A percentile compares a stretch with the other conserved stretches of the same genome.
Evolutionary conservation across 2,888 invertebrate genomes (phyloP).

Genomic region (Leptopilina syphax): DNA sequence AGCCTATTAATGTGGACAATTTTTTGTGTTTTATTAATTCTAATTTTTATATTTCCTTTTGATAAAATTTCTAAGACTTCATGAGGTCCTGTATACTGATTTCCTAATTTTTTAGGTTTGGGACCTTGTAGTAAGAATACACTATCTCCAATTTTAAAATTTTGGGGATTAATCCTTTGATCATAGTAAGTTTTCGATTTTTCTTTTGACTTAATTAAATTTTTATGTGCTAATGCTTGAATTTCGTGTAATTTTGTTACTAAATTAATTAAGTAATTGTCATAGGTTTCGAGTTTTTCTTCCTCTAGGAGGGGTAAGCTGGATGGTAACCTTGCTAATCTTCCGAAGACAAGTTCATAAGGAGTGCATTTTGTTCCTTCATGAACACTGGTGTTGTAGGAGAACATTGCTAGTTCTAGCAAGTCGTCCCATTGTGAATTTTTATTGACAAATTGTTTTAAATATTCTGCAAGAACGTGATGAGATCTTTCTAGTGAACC

Average conservation of each 20-base stretch:
- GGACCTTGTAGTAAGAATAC: conserved; percentile 49
- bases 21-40: not conserved
- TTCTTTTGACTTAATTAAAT: conserved; percentile 48
- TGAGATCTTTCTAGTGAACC: conserved; percentile 50
- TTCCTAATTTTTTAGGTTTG: conserved; percentile 48
- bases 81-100: conserved; percentile 50
- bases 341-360: conserved; percentile 52
- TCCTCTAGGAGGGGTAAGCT: not conserved
- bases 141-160: conserved; percentile 47
- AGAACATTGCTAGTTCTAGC: conserved; percentile 41
- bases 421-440: conserved; percentile 54
- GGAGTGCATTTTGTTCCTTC: conserved; percentile 51
- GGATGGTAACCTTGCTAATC: conserved; percentile 40
- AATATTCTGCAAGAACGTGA: conserved; percentile 51
- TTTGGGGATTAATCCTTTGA: conserved; percentile 41
- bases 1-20: not conserved
- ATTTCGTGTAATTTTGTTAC: conserved; percentile 41
- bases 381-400: conserved; percentile 46
- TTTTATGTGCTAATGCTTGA: conserved; percentile 41
- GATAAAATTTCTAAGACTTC: conserved; percentile 46
- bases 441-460: not conserved
- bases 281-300: conserved; percentile 49
- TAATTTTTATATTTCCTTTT: conserved; percentile 40
- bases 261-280: conserved; percentile 45
- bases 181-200: conserved; percentile 51